Evolutionary conservation across 2,888 invertebrate species (phyloP).

Genomic region (Teleiodes luculella): DNA sequence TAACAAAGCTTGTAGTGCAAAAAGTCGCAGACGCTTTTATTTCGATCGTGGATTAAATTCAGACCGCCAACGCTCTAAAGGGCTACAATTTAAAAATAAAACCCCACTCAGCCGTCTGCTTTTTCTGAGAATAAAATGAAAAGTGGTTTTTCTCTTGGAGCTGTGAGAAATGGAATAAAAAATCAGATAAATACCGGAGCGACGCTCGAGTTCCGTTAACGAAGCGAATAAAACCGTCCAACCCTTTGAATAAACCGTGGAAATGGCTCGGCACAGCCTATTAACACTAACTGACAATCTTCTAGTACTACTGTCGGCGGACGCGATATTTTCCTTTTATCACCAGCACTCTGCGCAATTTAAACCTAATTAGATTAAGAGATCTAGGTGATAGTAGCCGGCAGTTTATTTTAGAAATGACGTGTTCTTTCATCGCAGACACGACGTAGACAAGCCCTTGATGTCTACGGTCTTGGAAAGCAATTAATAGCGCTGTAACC

Average conservation of each 20-base stretch:
- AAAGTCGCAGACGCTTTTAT: neutral
- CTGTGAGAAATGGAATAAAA: conserved; percentile 43
- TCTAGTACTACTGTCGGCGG: conserved; percentile 51
- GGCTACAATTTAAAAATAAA: conserved; percentile 2
- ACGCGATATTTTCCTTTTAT: conserved; percentile 72
- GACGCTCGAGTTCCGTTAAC: conserved; percentile 56
- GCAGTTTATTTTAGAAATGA: conserved; percentile 42
- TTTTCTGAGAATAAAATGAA: conserved; percentile 8
- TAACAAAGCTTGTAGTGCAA: too few species aligned
- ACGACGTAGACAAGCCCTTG: too few species aligned
- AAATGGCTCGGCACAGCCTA: conserved; percentile 65
- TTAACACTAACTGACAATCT: conserved; percentile 67
- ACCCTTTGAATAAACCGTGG: conserved; percentile 64
- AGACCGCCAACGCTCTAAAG: neutral
- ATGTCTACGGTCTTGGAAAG: too few species aligned
- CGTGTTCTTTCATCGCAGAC: conserved; percentile 31
- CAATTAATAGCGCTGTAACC: too few species aligned
- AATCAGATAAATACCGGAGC: conserved; percentile 54
- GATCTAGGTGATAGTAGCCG: conserved; percentile 42
- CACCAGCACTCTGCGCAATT: conserved; percentile 47
- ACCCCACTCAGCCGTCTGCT: neutral
- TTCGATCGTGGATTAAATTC: neutral
- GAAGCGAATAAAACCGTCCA: conserved; percentile 68
- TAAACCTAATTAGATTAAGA: conserved; percentile 61
- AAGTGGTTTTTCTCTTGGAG: conserved; percentile 17